Percentiles rank a stretch among this genome's conserved stretches.
phyloP scores from a whole-genome alignment of 2,113 vertebrate genomes.

The Percina caprodes region DNA sequence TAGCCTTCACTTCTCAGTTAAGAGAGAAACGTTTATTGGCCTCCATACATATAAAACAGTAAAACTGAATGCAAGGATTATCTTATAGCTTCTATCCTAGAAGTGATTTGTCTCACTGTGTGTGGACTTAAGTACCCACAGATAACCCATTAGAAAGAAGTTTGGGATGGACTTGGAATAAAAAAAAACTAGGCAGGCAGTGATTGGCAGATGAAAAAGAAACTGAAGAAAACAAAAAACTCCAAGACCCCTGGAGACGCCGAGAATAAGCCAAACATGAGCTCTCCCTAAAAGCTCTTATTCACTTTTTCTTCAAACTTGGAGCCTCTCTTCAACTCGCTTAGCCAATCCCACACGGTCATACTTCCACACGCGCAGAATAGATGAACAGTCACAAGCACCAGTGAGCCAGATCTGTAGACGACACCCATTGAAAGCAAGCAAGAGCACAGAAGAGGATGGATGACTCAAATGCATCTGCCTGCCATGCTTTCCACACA shows the following conservation, averaged over 20 bases:
- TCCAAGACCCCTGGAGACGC: not conserved
- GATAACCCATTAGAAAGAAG: not conserved
- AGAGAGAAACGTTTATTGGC: not conserved
- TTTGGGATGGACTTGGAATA: not conserved
- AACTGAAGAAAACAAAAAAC: not conserved
- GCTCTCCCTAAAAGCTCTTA: conserved; percentile 11
- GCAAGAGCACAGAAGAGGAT: conserved; percentile 51
- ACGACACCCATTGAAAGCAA: conserved; percentile 53
- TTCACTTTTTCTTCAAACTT: conserved; percentile 23
- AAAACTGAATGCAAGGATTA: not conserved
- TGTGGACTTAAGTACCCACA: not conserved
- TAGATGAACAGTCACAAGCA: conserved; percentile 26
- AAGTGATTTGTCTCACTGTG: not conserved
- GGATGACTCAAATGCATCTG: conserved; percentile 81
- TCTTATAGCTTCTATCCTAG: not conserved
- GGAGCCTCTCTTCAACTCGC: conserved; percentile 11
- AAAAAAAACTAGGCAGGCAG: not conserved
- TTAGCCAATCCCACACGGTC: conserved; percentile 19
- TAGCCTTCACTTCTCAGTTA: not conserved
- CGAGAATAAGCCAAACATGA: not conserved
- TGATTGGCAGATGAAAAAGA: conserved; percentile 5
- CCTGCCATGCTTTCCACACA: conserved; percentile 78
- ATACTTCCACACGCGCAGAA: not conserved
- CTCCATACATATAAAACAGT: not conserved
- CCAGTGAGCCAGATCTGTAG: conserved; percentile 41